Conservation (phyloP, 2,888 invertebrate species). For the Drosophila planitibia region DNA sequence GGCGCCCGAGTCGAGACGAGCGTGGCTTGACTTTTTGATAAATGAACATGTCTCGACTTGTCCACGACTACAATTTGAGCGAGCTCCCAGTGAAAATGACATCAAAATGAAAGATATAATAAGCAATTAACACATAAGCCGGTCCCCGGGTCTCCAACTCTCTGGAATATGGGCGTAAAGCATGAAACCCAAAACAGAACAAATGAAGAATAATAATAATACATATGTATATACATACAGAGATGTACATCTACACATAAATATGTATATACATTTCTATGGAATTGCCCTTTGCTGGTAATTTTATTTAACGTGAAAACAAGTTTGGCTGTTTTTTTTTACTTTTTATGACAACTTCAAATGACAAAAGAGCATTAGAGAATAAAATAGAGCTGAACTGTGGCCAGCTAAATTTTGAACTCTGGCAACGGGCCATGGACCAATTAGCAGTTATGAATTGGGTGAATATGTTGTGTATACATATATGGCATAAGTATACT, state of each 20-base stretch:
- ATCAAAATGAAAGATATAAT: constrained; percentile 77
- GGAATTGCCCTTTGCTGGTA: constrained; percentile 73
- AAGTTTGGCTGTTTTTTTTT: constrained; percentile 45
- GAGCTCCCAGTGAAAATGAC: constrained; percentile 61
- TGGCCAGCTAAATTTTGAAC: constrained; percentile 45
- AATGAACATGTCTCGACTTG: constrained; percentile 71
- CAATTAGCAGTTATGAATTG: constrained; percentile 63
- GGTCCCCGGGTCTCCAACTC: constrained; percentile 28
- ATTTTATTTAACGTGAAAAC: constrained; percentile 77
- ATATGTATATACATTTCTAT: constrained; percentile 51
- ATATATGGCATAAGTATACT: background rate
- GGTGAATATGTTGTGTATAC: constrained; percentile 31
- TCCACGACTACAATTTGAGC: constrained; percentile 13
- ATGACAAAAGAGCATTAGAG: constrained; percentile 40
- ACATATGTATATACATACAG: constrained; percentile 18
- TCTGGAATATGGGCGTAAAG: constrained; percentile 68
- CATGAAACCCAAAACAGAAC: constrained; percentile 47
- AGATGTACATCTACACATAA: constrained; percentile 28
- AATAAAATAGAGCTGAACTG: constrained; percentile 46
- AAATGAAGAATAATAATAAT: constrained; percentile 29
- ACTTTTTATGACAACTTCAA: constrained; percentile 61
- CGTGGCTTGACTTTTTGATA: constrained; percentile 79
- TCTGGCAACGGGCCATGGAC: constrained; percentile 47
- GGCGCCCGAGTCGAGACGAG: constrained; percentile 53
- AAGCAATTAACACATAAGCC: constrained; percentile 76